These are phyloP conservation scores for Cromileptes altivelis DNA, from an alignment of 2,113 vertebrate species.

Conservation along the genomic window DNA sequence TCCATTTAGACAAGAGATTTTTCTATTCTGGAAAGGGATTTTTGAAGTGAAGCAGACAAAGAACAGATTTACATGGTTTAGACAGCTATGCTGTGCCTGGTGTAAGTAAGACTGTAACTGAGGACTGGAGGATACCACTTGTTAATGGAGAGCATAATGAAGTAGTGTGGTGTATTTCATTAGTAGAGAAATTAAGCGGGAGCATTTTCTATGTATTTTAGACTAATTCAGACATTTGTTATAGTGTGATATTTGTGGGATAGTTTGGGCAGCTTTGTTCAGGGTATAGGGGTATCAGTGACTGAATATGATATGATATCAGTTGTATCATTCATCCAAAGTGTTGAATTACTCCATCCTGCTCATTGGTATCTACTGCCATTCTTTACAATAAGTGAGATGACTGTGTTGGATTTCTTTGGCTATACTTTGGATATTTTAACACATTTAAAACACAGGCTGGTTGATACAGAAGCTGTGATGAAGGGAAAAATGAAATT, in stretches of 20 bases:
- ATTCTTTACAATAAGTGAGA: background rate
- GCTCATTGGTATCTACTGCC: background rate
- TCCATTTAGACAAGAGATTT: slow-evolving; percentile 70
- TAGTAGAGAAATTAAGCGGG: background rate
- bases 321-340: too few species aligned
- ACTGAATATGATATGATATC: background rate
- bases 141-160: slow-evolving; percentile 15
- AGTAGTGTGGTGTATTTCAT: slow-evolving; percentile 12
- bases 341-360: background rate
- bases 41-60: slow-evolving; percentile 74
- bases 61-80: slow-evolving; percentile 72
- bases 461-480: background rate
- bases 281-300: background rate
- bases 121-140: slow-evolving; percentile 14
- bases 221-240: background rate
- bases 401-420: background rate
- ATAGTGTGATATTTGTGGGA: background rate
- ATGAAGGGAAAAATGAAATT: background rate
- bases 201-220: background rate
- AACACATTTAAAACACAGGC: background rate
- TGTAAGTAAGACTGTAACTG: slow-evolving; percentile 16
- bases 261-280: background rate
- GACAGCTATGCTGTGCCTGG: slow-evolving; percentile 55
- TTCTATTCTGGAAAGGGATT: slow-evolving; percentile 61
- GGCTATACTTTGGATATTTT: background rate